phyloP scores from a whole-genome alignment of 92 coral and sea anemone species.

The Umimayanthus kanabou region DNA sequence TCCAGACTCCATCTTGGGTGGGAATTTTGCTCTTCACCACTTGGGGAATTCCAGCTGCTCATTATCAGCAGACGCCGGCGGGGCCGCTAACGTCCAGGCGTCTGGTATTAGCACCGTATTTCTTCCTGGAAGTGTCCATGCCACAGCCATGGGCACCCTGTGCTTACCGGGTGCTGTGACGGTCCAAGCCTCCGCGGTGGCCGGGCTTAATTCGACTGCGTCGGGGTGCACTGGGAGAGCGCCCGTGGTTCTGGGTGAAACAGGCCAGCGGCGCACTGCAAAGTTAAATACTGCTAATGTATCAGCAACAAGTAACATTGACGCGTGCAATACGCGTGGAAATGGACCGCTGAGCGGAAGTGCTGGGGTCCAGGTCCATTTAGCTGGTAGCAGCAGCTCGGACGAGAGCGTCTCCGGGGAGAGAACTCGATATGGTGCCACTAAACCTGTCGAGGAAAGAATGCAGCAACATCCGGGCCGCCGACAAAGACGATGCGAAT shows the following conservation, averaged over 20 bases:
- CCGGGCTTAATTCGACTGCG: constrained; percentile 59
- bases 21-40: constrained; percentile 53
- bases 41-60: constrained; percentile 70
- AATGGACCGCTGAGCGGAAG: constrained; percentile 35
- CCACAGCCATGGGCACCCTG: constrained; percentile 74
- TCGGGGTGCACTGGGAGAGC: constrained; percentile 35
- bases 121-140: constrained; percentile 78
- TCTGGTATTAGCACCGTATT: constrained; percentile 62
- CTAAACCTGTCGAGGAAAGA: constrained; percentile 7
- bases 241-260: constrained; percentile 16
- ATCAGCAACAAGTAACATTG: constrained; percentile 52
- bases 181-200: constrained; percentile 79
- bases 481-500: constrained; percentile 17
- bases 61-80: constrained; percentile 43
- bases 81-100: constrained; percentile 53
- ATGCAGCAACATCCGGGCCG: constrained; percentile 15
- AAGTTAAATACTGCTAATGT: constrained; percentile 46
- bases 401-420: constrained; percentile 45
- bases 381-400: constrained; percentile 43
- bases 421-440: neutral
- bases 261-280: constrained; percentile 13
- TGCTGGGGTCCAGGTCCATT: constrained; percentile 57
- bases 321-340: constrained; percentile 27
- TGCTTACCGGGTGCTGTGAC: constrained; percentile 80
- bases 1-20: constrained; percentile 64